Conservation (phyloP, 2,888 invertebrate species). For the Brenthis daphne region DNA sequence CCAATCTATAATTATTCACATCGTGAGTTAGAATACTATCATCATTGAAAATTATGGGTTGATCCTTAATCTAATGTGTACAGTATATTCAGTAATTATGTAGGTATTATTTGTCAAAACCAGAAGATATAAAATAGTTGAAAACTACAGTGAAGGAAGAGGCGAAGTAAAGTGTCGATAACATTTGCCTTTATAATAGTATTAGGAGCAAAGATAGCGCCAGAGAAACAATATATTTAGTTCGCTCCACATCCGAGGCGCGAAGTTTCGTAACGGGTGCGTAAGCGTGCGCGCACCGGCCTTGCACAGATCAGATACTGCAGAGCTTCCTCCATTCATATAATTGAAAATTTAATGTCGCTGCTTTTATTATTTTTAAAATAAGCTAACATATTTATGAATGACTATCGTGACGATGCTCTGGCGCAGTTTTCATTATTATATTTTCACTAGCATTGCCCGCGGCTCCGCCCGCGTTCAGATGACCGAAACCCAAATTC, state of each 20-base stretch:
- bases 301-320: slow-evolving; percentile 53
- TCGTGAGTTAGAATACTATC: no score
- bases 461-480: no score
- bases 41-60: no score
- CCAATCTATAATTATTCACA: no score
- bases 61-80: no score
- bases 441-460: no score
- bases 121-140: not conserved
- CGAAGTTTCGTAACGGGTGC: slow-evolving; percentile 63
- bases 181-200: not conserved
- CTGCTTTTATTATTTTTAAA: not conserved
- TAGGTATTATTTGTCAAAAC: no score
- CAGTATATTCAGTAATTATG: no score
- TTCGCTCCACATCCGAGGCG: slow-evolving; percentile 63
- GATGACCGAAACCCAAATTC: no score
- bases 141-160: not conserved
- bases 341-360: not conserved
- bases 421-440: no score
- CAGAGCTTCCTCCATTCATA: slow-evolving; percentile 2
- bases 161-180: not conserved
- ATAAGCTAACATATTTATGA: no score
- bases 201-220: not conserved
- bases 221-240: slow-evolving; percentile 59
- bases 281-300: slow-evolving; percentile 57
- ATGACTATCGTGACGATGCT: no score